A percentile compares a stretch with the other conserved stretches of the same genome.
These are phyloP conservation scores for Drosophila parabipectinata DNA, from an alignment of 1,140 invertebrate genomes.

Conservation along the genomic window DNA sequence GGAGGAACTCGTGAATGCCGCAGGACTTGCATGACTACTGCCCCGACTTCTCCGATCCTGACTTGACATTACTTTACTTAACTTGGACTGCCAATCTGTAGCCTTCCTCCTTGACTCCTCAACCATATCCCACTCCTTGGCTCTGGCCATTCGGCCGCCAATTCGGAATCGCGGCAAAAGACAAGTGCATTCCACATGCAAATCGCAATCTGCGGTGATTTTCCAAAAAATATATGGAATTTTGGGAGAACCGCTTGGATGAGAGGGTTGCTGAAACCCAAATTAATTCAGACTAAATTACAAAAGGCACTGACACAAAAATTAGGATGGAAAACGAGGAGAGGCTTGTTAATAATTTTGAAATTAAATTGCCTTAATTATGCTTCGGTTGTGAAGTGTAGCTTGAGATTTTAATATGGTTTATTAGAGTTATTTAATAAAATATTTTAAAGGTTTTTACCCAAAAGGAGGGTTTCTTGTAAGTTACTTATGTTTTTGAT, in stretches of 20 bases:
- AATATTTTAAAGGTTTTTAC: too few relatives aligned
- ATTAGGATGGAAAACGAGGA: not conserved
- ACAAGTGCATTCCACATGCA: constrained; percentile 54
- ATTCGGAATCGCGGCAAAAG: constrained; percentile 22
- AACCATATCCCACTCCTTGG: constrained; percentile 3
- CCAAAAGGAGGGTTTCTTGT: too few relatives aligned
- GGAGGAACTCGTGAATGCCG: constrained; percentile 80
- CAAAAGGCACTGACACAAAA: not conserved
- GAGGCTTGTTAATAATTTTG: not conserved
- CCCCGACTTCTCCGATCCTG: constrained; percentile 33
- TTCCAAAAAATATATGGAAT: constrained; percentile 19
- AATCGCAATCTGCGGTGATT: constrained; percentile 40
- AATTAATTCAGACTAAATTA: constrained; percentile 17
- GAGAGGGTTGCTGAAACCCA: not conserved
- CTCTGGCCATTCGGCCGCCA: constrained; percentile 2
- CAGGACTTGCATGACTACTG: constrained; percentile 78
- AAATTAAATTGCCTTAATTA: not conserved
- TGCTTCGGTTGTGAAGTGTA: not conserved
- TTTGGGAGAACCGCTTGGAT: not conserved
- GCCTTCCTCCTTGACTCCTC: constrained; percentile 20
- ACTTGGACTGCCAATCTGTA: constrained; percentile 36
- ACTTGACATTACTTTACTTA: constrained; percentile 2
- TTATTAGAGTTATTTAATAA: too few relatives aligned
- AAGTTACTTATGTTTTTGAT: too few relatives aligned
- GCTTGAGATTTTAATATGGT: too few relatives aligned